A percentile compares a stretch with the other conserved stretches of the same genome.
Conservation (phyloP, 1,140 invertebrate genomes). For the Wasmannia auropunctata region DNA sequence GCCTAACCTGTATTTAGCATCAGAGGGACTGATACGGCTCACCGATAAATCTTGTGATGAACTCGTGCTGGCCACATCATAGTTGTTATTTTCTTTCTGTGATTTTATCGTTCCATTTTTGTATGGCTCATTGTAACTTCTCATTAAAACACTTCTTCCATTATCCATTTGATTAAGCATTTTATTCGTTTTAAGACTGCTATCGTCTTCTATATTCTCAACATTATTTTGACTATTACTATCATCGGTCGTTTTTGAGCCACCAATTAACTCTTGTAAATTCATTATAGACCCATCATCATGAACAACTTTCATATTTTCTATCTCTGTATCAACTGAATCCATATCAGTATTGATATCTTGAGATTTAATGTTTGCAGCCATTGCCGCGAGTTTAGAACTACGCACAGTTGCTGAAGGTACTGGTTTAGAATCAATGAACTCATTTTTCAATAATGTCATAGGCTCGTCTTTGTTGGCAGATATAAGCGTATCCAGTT, state of each 20-base stretch:
- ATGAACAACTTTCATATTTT: slow-evolving; percentile 66
- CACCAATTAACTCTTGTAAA: slow-evolving; percentile 75
- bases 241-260: slow-evolving; percentile 66
- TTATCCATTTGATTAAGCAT: slow-evolving; percentile 25
- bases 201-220: not conserved
- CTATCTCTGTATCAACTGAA: slow-evolving; percentile 28
- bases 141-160: not conserved
- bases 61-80: slow-evolving; percentile 60
- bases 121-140: not conserved
- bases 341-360: slow-evolving; percentile 69
- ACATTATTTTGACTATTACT: not conserved
- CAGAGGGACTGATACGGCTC: slow-evolving; percentile 78
- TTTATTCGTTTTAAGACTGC: not conserved
- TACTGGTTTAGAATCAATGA: slow-evolving; percentile 71
- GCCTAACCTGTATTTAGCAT: slow-evolving; percentile 81
- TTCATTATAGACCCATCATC: slow-evolving; percentile 71
- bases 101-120: not conserved
- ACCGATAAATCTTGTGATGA: slow-evolving; percentile 78
- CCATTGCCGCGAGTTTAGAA: slow-evolving; percentile 83
- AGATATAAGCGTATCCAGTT: slow-evolving; percentile 77
- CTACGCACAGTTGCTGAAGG: slow-evolving; percentile 79
- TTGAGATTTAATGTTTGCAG: slow-evolving; percentile 78
- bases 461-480: slow-evolving; percentile 42
- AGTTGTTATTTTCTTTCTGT: not conserved
- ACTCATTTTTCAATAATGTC: slow-evolving; percentile 56